A percentile compares a stretch with the other conserved stretches of the same genome.
phyloP scores from a whole-genome alignment of 1,140 invertebrate genomes.

The Hormaphis cornu region DNA sequence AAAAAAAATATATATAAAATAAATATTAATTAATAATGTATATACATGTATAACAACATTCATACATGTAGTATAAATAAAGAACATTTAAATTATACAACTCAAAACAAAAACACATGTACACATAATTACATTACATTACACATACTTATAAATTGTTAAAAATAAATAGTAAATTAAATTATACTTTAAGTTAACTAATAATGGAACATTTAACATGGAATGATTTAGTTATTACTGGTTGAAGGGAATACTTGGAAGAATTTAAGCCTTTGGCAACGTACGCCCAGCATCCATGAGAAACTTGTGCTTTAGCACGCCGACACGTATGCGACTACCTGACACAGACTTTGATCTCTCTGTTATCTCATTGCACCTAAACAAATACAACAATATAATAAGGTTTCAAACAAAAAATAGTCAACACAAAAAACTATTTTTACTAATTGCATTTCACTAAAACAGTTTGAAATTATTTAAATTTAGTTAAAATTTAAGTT shows the following conservation, averaged over 20 bases:
- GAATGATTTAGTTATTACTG: constrained; percentile 28
- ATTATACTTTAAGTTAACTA: constrained; percentile 4
- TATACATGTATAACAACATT: no score
- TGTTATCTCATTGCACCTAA: constrained; percentile 12
- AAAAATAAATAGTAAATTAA: constrained; percentile 9
- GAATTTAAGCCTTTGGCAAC: not conserved
- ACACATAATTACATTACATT: no score
- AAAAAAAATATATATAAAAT: not conserved
- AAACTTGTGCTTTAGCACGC: constrained; percentile 26
- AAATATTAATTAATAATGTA: constrained; percentile 3
- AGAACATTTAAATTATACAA: not conserved
- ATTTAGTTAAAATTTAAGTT: no score
- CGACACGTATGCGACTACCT: constrained; percentile 17
- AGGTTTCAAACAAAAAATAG: not conserved
- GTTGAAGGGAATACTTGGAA: not conserved
- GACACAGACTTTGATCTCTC: constrained; percentile 22
- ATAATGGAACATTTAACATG: constrained; percentile 18
- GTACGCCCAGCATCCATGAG: constrained; percentile 23
- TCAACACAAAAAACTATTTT: no score
- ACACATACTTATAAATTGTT: not conserved
- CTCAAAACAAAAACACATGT: not conserved
- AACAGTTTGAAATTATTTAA: no score
- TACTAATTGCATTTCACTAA: no score
- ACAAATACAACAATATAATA: not conserved
- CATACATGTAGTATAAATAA: no score